Base-by-base conservation (phyloP, 2,797 vertebrate genomes). In the Oreochromis mossambicus region DNA sequence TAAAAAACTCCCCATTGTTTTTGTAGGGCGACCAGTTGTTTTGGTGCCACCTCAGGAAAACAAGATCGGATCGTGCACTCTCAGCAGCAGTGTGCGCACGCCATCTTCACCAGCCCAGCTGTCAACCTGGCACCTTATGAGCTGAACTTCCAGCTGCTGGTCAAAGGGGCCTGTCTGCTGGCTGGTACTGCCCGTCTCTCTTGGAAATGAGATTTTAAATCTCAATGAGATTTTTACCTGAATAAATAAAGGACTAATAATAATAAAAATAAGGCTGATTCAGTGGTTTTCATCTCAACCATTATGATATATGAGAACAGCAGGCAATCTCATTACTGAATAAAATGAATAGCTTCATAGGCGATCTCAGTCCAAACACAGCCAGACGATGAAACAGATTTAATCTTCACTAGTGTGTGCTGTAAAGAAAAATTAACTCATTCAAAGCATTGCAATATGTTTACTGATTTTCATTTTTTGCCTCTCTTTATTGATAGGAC, bases 121-220 rank as follows among this genome's bases (percentile, higher is more conserved):
- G 96, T 94, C 89, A 99, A 97, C 88, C 97, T 97, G 79, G 96
- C 97, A 58, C 97, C 97, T 3, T 99, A 99, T 0, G 97, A 98
- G 61, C 97, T 99, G 88, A 92, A 94, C 95, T 99, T 99, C 3
- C 97, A 98, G 95, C 97, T 99, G 94, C 95, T 99, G 94, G 98
- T 99, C 90, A 97, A 98, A 87, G 98, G 98, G 26, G 98, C 98
- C 13, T 99, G 98, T 89, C 96, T 99, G 63, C 94, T 99, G 77
- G 98, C 98, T 87, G 98, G 98, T 99, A 96, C 32, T 21, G 54
- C 14, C 73, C 15, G 19, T 63, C 46, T 36, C n/a, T n/a, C n/a
- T n/a, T n/a, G n/a, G n/a, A n/a, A n/a, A n/a, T n/a, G n/a, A n/a
- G n/a, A n/a, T n/a, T n/a, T n/a, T n/a, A n/a, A n/a, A n/a, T n/a